These are phyloP conservation scores for Chloropsis hardwickii DNA, from an alignment of 2,113 vertebrate genomes.

Conservation along the genomic window DNA sequence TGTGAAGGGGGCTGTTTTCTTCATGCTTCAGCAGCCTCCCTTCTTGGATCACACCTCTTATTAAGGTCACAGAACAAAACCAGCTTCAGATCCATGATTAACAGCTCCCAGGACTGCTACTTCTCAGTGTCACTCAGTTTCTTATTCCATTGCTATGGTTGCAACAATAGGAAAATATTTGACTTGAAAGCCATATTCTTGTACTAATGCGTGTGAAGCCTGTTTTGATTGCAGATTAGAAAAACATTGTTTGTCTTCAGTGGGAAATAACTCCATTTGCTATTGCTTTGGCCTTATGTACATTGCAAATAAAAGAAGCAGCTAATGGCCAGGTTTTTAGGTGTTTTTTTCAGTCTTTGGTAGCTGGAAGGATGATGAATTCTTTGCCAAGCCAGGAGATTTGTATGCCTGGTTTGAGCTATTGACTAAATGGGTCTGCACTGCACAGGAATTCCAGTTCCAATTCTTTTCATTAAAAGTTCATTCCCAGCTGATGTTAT, in stretches of 20 bases:
- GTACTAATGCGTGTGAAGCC: background rate
- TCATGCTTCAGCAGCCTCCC: background rate
- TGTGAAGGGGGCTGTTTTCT: background rate
- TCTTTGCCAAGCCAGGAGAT: background rate
- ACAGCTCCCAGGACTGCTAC: background rate
- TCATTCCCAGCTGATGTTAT: background rate
- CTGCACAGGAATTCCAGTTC: background rate
- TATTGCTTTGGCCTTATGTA: background rate
- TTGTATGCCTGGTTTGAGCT: constrained; percentile 5
- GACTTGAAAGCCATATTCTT: background rate
- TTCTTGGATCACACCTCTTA: background rate
- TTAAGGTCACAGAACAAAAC: background rate
- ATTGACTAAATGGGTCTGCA: background rate
- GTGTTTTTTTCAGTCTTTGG: background rate
- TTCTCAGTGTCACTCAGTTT: background rate
- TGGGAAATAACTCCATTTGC: background rate
- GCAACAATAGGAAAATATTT: background rate
- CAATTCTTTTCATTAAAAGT: background rate
- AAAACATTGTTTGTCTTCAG: background rate
- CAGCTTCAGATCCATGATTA: background rate
- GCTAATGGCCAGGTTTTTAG: background rate
- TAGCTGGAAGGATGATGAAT: background rate
- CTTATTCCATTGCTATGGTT: background rate
- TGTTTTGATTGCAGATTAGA: background rate
- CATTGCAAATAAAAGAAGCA: background rate